Conservation (phyloP, 2,888 invertebrate genomes). For the Heliconius cydno region DNA sequence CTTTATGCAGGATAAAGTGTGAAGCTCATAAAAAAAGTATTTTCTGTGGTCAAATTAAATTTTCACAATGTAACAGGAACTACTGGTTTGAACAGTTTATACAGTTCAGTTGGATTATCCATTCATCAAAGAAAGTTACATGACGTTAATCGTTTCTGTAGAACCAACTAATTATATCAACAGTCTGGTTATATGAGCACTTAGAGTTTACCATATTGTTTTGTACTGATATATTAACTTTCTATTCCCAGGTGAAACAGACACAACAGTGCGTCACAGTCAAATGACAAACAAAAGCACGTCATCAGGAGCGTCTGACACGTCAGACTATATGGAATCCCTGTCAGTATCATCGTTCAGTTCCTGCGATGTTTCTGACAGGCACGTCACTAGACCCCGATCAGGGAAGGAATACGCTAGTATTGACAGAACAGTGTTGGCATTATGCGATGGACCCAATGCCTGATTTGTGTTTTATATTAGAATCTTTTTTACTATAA, state of each 20-base stretch:
- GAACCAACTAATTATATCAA: too few species aligned
- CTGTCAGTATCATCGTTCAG: slow-evolving; percentile 87
- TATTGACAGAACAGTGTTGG: slow-evolving; percentile 68
- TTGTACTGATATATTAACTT: background rate
- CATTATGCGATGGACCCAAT: slow-evolving; percentile 44
- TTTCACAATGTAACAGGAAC: too few species aligned
- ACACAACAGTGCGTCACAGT: slow-evolving; percentile 79
- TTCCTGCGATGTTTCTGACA: slow-evolving; percentile 85
- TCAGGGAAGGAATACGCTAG: slow-evolving; percentile 78
- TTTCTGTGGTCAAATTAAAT: too few species aligned
- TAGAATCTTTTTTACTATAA: background rate
- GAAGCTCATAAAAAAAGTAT: too few species aligned
- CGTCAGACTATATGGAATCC: slow-evolving; percentile 89
- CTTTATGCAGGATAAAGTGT: too few species aligned
- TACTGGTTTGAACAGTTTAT: too few species aligned
- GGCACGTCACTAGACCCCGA: slow-evolving; percentile 71
- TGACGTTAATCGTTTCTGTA: too few species aligned
- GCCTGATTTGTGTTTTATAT: background rate
- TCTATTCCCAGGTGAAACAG: slow-evolving; percentile 69
- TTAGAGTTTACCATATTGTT: too few species aligned
- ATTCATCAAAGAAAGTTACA: too few species aligned
- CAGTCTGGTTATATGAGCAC: too few species aligned
- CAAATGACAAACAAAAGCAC: slow-evolving; percentile 85
- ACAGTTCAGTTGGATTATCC: too few species aligned
- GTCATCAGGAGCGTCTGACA: slow-evolving; percentile 88